phyloP scores from a whole-genome alignment of 2,113 vertebrate genomes.

The Hipposideros armiger region DNA sequence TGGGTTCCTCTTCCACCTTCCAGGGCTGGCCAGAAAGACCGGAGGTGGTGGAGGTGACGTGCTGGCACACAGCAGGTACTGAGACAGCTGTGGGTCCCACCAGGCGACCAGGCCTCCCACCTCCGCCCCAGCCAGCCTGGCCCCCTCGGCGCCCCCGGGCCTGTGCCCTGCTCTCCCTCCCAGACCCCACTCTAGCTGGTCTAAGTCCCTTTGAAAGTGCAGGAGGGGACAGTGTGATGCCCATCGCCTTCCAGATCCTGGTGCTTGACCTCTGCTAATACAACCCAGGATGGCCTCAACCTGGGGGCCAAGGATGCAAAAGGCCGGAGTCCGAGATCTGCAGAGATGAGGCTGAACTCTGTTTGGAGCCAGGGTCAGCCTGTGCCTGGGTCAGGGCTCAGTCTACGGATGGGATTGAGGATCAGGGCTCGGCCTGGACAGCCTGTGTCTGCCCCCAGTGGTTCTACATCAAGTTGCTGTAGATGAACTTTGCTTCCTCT shows the following conservation, averaged over 20 bases:
- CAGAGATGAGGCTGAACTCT: neutral
- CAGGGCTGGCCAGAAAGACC: neutral
- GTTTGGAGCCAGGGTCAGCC: neutral
- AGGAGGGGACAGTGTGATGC: neutral
- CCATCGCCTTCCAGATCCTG: neutral
- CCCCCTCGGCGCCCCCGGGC: rapidly evolving
- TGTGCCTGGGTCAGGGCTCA: neutral
- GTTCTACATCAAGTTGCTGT: neutral
- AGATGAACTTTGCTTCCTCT: slow-evolving; percentile 61
- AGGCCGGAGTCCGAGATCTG: neutral
- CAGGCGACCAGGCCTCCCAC: neutral
- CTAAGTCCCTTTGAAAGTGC: neutral
- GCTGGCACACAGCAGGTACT: too few relatives aligned
- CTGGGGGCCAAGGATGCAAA: neutral
- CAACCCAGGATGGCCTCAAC: rapidly evolving
- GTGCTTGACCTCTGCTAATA: neutral
- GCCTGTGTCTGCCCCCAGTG: neutral
- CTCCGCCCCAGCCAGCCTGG: rapidly evolving
- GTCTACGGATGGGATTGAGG: neutral
- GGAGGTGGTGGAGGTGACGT: rapidly evolving
- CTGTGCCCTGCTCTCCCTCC: neutral
- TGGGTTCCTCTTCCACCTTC: neutral
- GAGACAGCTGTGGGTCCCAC: neutral
- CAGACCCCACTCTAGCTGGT: rapidly evolving
- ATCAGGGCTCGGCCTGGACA: neutral